Evolutionary conservation across 2,113 vertebrate species (phyloP).

Genomic region (Garra rufa): DNA sequence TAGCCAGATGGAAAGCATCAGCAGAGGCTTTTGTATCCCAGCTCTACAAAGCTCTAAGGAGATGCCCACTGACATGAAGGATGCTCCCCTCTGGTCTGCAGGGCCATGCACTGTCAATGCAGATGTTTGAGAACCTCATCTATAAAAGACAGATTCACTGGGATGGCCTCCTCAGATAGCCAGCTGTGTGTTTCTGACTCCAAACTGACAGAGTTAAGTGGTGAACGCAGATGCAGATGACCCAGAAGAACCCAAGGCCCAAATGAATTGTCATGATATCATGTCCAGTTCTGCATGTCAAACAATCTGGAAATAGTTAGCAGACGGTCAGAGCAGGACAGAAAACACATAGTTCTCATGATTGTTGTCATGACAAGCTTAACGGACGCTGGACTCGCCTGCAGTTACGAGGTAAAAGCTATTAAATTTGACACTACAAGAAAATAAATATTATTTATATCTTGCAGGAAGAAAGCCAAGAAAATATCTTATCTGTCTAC

Average conservation of each 20-base stretch:
- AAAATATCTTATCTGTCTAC: slow-evolving; percentile 2
- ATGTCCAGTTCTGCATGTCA: slow-evolving; percentile 32
- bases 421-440: slow-evolving; percentile 11
- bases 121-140: slow-evolving; percentile 27
- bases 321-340: slow-evolving; percentile 18
- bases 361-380: slow-evolving; percentile 25
- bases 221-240: slow-evolving; percentile 11
- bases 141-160: neutral
- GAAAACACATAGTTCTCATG: neutral
- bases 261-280: slow-evolving; percentile 8
- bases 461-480: neutral
- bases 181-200: neutral
- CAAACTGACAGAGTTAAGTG: neutral
- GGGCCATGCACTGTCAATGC: neutral
- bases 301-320: slow-evolving; percentile 54
- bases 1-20: slow-evolving; percentile 23
- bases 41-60: neutral
- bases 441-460: slow-evolving; percentile 1
- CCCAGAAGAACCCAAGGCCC: slow-evolving; percentile 23
- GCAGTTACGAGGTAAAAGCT: neutral
- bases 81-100: slow-evolving; percentile 10
- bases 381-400: neutral
- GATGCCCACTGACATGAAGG: slow-evolving; percentile 7
- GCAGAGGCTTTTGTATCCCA: slow-evolving; percentile 14
- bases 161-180: neutral